Percentiles rank a stretch among this genome's conserved stretches.
These are phyloP conservation scores for Diarsia dahlii DNA, from an alignment of 2,888 invertebrate genomes.

Conservation along the genomic window DNA sequence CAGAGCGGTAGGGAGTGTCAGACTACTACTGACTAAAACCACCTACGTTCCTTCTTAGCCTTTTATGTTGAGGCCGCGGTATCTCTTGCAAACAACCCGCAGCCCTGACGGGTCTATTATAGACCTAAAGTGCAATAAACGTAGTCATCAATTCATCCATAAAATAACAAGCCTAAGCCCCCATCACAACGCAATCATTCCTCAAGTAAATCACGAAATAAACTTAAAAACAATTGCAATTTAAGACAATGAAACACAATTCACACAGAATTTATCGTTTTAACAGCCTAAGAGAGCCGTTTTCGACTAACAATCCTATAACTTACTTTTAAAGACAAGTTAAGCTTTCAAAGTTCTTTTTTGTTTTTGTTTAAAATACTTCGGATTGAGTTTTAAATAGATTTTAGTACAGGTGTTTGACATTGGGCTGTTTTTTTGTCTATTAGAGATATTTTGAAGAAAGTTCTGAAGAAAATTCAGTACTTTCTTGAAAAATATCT, in stretches of 20 bases:
- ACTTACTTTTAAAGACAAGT: conserved; percentile 61
- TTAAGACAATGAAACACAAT: conserved; percentile 53
- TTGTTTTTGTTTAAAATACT: conserved; percentile 48
- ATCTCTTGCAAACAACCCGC: no score
- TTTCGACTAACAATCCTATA: conserved; percentile 60
- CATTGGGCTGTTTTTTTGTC: background rate
- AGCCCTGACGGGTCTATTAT: no score
- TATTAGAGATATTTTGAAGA: background rate
- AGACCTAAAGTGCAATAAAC: background rate
- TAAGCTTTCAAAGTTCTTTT: conserved; percentile 53
- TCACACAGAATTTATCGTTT: conserved; percentile 67
- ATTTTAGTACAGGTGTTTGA: conserved; percentile 25
- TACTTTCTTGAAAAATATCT: no score
- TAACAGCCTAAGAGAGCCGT: conserved; percentile 65
- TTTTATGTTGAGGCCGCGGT: no score
- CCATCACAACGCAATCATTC: conserved; percentile 9
- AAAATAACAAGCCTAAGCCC: conserved; percentile 8
- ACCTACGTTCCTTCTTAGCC: no score
- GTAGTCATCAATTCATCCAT: background rate
- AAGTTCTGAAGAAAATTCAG: background rate
- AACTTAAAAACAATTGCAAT: conserved; percentile 41
- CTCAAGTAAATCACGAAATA: conserved; percentile 14
- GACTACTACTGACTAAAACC: no score
- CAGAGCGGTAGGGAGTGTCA: no score
- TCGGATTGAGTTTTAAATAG: conserved; percentile 38